Evolutionary conservation across 2,888 invertebrate genomes (phyloP), one percentile per base, ranked within the genome.

Genomic region (Cantharis rustica): DNA sequence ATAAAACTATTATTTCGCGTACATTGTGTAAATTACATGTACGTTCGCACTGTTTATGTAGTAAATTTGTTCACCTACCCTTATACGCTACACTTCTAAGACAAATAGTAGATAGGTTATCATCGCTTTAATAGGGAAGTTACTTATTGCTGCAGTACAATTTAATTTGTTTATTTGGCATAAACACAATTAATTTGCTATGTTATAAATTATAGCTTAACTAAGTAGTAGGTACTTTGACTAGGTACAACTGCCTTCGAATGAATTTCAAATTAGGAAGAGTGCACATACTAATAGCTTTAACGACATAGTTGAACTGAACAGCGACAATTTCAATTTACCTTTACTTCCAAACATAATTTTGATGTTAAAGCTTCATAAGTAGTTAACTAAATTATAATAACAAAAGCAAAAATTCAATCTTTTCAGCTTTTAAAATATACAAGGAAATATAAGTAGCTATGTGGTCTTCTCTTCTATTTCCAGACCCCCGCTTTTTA

Each of bases 1-100:
- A 47, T 61, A 68, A 73, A 72, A 62, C 68, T 73, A 73, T 73
- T 68, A 73, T 68, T 61, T 62, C 66, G 66, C 27, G 61, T 23
- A 68, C 68, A 61, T 73, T 68, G 73, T 73, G 15, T 66, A 47
- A 68, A 26, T 23, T 73, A 27, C 47, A 47, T 61, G 68, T 73
- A 73, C 68, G 61, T 15, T 31, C 68, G 47, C 47, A 23, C 61
- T 61, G 73, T 73, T 73, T 47, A 68, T 13, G 26, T 68, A 68
- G 61, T 73, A 26, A 47, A 64, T 15, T 64, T 31, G 61, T 16
- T 26, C 26, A 26, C 15, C 73, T 62, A 69, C 68, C 62, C 69
- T 73, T 68, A 11, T 66, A n/a, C 20, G n/a, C 68, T 26, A 17
- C 62, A 68, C 61, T 73, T 68, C 68, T 27, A 62, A 61, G 68